phyloP scores from a whole-genome alignment of 2,113 vertebrate genomes.

The Cheirogaleus medius region DNA sequence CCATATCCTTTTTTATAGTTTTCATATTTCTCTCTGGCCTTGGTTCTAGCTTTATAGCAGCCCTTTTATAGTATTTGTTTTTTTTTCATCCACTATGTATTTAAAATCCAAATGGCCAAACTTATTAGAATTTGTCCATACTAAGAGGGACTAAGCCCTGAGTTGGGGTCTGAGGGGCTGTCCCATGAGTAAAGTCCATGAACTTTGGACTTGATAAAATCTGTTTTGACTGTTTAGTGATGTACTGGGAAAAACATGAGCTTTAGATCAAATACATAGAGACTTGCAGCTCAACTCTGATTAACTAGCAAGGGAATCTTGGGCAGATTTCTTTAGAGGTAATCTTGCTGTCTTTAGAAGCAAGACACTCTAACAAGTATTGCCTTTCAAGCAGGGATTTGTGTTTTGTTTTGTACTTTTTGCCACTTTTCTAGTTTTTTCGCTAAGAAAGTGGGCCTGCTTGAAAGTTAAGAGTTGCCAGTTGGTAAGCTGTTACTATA shows the following conservation, averaged over 20 bases:
- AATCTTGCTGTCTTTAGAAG: neutral
- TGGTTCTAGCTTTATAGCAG: neutral
- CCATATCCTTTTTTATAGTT: neutral
- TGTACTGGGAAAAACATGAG: neutral
- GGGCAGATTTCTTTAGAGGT: neutral
- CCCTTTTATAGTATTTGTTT: neutral
- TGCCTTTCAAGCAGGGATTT: neutral
- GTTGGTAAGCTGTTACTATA: neutral
- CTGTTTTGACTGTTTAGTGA: neutral
- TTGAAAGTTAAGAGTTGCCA: neutral
- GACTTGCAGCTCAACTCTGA: neutral
- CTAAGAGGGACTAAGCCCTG: neutral
- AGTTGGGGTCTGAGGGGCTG: neutral
- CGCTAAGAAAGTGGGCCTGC: neutral
- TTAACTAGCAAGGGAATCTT: neutral
- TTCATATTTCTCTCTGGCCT: neutral
- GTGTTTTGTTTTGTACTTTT: neutral
- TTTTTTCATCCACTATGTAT: neutral
- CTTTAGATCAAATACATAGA: neutral
- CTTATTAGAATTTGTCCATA: neutral
- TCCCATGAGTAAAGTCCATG: neutral
- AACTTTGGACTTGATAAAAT: conserved; percentile 12
- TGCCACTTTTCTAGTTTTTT: neutral
- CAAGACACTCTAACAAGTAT: neutral
- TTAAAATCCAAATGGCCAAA: neutral